Evolutionary conservation across 2,888 invertebrate genomes (phyloP).

Genomic region (Acronicta aceris): DNA sequence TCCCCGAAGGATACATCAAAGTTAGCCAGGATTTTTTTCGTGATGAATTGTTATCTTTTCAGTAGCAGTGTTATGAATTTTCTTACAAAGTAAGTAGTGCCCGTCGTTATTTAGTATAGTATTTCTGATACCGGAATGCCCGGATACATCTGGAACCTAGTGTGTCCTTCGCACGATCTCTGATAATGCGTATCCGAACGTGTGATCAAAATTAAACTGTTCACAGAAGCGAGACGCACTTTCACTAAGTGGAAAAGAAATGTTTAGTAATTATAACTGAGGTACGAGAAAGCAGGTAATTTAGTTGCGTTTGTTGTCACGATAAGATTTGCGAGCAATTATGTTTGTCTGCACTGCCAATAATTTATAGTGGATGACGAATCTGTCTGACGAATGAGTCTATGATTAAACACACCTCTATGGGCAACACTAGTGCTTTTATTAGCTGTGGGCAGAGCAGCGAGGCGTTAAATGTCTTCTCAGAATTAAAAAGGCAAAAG

Average conservation of each 20-base stretch:
- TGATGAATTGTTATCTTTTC: conserved; percentile 22
- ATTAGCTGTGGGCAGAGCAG: conserved; percentile 16
- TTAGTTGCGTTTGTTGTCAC: conserved; percentile 60
- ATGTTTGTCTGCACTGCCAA: conserved; percentile 38
- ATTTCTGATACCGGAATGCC: conserved; percentile 13
- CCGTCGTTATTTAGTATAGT: neutral
- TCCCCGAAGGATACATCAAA: too few relatives aligned
- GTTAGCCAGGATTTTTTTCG: too few relatives aligned
- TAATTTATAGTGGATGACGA: conserved; percentile 50
- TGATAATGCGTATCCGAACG: conserved; percentile 20
- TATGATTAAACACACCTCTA: conserved; percentile 26
- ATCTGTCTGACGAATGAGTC: too few relatives aligned
- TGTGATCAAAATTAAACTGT: conserved; percentile 63
- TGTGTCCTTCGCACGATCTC: conserved; percentile 1
- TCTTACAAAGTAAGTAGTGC: conserved; percentile 35
- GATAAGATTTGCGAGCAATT: conserved; percentile 56
- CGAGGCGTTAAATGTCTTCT: conserved; percentile 28
- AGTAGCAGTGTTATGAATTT: conserved; percentile 55
- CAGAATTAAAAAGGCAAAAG: conserved; percentile 20
- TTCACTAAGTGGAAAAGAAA: conserved; percentile 72
- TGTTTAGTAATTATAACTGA: conserved; percentile 69
- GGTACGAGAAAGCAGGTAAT: conserved; percentile 72
- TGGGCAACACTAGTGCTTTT: conserved; percentile 7
- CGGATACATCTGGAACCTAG: neutral
- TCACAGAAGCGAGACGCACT: conserved; percentile 67